Evolutionary conservation across 2,113 vertebrate species (phyloP).

Genomic region (Ailuropoda melanoleuca): DNA sequence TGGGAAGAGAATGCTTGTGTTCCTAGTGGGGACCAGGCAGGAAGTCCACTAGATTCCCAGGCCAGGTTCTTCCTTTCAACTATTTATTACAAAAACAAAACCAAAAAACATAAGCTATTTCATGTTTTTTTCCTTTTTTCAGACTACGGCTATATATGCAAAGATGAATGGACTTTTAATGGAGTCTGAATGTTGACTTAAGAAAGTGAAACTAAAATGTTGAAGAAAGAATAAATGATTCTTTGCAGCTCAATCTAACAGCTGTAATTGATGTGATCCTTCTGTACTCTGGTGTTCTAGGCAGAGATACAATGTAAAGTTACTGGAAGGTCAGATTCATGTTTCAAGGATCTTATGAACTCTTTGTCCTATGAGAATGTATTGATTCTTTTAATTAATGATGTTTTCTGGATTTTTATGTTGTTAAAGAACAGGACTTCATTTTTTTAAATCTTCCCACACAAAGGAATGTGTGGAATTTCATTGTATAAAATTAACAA

Average conservation of each 20-base stretch:
- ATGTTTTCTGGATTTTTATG: not conserved
- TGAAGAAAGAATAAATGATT: not conserved
- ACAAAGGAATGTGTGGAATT: not conserved
- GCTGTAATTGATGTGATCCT: not conserved
- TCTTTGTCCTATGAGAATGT: not conserved
- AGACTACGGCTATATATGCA: not conserved
- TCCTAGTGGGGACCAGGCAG: not conserved
- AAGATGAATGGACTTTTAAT: not conserved
- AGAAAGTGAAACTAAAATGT: not conserved
- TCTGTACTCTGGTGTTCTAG: not conserved
- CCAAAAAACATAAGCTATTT: not conserved
- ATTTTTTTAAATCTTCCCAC: not conserved
- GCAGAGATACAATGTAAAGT: not conserved
- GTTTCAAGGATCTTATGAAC: not conserved
- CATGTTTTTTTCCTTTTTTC: not conserved
- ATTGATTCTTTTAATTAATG: not conserved
- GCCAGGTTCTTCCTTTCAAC: not conserved
- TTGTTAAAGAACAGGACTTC: not conserved
- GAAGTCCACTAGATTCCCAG: not conserved
- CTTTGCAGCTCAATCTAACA: not conserved
- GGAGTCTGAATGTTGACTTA: not conserved
- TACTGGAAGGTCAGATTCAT: not conserved
- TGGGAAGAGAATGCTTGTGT: not conserved
- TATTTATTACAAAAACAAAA: not conserved
- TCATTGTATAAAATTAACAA: not conserved